Base-by-base conservation (phyloP, 2,888 invertebrate species). In the Drosophila meridiana region DNA sequence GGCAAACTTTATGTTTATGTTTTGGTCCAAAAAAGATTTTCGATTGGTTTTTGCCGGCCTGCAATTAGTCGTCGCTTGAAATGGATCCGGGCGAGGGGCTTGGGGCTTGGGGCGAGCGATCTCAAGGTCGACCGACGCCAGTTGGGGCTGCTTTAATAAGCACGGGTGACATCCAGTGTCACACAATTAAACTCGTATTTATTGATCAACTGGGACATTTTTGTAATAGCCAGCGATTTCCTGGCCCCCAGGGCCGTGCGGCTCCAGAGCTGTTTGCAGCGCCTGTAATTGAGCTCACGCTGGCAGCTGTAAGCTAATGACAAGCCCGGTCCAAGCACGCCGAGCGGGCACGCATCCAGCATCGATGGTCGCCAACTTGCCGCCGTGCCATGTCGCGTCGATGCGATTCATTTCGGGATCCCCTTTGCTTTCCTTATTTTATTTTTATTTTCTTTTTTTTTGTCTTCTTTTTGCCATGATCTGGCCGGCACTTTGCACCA, bases 181-280 rank as follows among this genome's bases (percentile, higher is more conserved):
- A 76, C 77, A 90, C 88, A 87, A 91, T 72, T 67, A 67, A 82
- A 68, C 72, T 55, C 74, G 78, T 82, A 89, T 90, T 91, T 90
- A 89, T 91, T 91, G 89, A 91, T 87, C 8, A 45, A 57, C 65
- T 71, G 87, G 87, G 89, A 82, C 89, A 91, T 85, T 86, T 90
- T 90, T 89, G 86, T 90, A 91, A 91, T 92, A 82, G 88, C 90
- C 84, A 78, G 83, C 87, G 91, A 92, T 91, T 90, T 91, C 89
- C 89, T 88, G 85, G 55, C 55, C 84, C 80, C 26, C 53, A 45
- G 52, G 42, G 28, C 20, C 2, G n/a, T n/a, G 9, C 28, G 20
- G 43, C 50, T 42, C 40, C 55, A 14, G 32, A 20, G 42, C 43
- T 56, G 45, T 38, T 40, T 13, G 28, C 83, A 76, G 76, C 72